Evolutionary conservation across 2,888 invertebrate genomes (phyloP).

Genomic region (Microctonus hyperodae): DNA sequence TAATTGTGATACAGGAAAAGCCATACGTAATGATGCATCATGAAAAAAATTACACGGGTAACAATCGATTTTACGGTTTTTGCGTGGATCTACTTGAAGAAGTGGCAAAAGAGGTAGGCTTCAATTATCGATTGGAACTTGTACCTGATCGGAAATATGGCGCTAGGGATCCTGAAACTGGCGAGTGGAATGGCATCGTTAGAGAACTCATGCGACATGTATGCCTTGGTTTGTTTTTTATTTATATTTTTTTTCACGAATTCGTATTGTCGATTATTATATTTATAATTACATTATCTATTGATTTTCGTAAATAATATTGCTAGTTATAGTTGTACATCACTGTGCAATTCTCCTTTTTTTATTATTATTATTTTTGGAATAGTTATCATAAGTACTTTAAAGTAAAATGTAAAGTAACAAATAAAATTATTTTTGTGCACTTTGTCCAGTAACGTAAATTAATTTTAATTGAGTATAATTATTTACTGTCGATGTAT

Average conservation of each 20-base stretch:
- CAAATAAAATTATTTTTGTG: background rate
- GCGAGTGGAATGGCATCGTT: conserved; percentile 76
- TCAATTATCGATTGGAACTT: conserved; percentile 74
- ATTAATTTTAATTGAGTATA: background rate
- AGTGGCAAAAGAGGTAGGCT: conserved; percentile 73
- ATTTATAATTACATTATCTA: too few species aligned
- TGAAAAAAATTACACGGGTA: conserved; percentile 75
- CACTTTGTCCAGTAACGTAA: background rate
- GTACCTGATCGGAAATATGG: conserved; percentile 76
- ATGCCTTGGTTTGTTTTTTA: conserved; percentile 60
- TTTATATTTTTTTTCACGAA: conserved; percentile 30
- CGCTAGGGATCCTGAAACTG: conserved; percentile 69
- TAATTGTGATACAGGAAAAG: conserved; percentile 66
- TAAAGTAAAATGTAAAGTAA: too few species aligned
- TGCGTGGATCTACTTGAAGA: conserved; percentile 78
- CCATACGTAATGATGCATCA: conserved; percentile 79
- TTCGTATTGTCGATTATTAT: conserved; percentile 28
- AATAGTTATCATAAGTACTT: too few species aligned
- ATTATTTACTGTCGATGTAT: background rate
- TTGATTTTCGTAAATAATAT: background rate
- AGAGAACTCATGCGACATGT: conserved; percentile 76
- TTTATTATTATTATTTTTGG: too few species aligned
- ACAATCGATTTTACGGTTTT: conserved; percentile 80
- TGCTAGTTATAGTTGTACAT: background rate
- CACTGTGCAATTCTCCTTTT: background rate